A percentile compares a stretch with the other conserved stretches of the same genome.
Evolutionary conservation across 2,113 vertebrate species (phyloP).

Genomic region (Xiphophorus couchianus): DNA sequence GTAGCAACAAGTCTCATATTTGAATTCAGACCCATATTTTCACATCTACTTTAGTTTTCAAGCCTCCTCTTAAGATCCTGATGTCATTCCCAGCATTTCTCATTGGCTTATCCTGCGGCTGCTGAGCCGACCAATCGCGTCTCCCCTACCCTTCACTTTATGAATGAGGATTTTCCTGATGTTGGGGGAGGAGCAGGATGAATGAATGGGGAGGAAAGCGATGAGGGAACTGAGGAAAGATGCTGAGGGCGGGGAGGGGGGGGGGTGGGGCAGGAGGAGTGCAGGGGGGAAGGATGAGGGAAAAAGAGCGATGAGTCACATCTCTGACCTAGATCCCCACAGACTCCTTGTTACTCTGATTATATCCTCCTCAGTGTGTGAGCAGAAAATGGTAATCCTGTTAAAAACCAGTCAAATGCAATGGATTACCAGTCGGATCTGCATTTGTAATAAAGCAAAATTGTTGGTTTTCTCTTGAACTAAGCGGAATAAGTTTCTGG

Average conservation of each 20-base stretch:
- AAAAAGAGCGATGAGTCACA: slow-evolving; percentile 70
- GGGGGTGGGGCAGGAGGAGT: slow-evolving; percentile 14
- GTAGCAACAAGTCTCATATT: neutral
- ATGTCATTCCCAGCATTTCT: slow-evolving; percentile 33
- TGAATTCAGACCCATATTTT: neutral
- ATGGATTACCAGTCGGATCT: neutral
- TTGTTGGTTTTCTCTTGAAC: neutral
- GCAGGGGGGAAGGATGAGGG: slow-evolving; percentile 33
- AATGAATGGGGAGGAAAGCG: slow-evolving; percentile 40
- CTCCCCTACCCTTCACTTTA: slow-evolving; percentile 37
- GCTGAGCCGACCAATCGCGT: slow-evolving; percentile 3
- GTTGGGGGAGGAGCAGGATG: slow-evolving; percentile 55
- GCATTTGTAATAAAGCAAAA: neutral
- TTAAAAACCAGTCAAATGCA: slow-evolving; percentile 23
- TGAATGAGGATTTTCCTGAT: slow-evolving; percentile 64
- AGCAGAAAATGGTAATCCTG: slow-evolving; percentile 29
- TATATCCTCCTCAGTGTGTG: slow-evolving; percentile 39
- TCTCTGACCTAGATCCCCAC: slow-evolving; percentile 73
- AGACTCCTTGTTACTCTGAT: slow-evolving; percentile 54
- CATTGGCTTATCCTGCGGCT: slow-evolving; percentile 14
- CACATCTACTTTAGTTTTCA: neutral
- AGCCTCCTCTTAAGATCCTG: slow-evolving; percentile 18
- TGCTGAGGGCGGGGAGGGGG: slow-evolving; percentile 28
- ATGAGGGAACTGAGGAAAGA: slow-evolving; percentile 32
- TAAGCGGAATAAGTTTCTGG: neutral